Conservation (phyloP, 2,888 invertebrate species). For the Oscheius sp. region DNA sequence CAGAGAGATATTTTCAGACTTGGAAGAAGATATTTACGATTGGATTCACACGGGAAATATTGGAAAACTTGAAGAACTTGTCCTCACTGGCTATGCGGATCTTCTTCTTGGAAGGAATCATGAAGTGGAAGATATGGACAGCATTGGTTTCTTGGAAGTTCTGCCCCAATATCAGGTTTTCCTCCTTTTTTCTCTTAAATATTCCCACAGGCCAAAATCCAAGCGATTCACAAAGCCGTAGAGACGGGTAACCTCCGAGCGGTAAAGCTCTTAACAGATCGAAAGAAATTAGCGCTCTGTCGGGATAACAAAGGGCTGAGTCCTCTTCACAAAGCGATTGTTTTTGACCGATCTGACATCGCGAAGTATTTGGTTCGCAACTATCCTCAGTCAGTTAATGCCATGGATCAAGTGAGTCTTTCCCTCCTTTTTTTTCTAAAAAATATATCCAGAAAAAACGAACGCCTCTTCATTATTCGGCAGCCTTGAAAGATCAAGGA, state of each 20-base stretch:
- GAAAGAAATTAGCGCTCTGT: slow-evolving; percentile 73
- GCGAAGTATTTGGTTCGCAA: slow-evolving; percentile 78
- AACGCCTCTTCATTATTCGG: slow-evolving; percentile 79
- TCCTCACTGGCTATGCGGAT: slow-evolving; percentile 87
- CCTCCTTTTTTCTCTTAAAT: not conserved
- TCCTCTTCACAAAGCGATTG: slow-evolving; percentile 70
- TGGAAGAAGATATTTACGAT: slow-evolving; percentile 71
- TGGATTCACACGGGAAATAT: slow-evolving; percentile 79
- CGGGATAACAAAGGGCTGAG: slow-evolving; percentile 70
- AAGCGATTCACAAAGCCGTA: slow-evolving; percentile 71
- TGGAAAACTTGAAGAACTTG: slow-evolving; percentile 87
- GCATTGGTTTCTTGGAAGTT: slow-evolving; percentile 84
- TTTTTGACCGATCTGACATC: slow-evolving; percentile 82
- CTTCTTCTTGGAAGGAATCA: slow-evolving; percentile 78
- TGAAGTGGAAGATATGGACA: slow-evolving; percentile 70
- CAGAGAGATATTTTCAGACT: slow-evolving; percentile 44
- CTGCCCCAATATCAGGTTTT: slow-evolving; percentile 80
- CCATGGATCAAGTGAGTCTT: slow-evolving; percentile 70
- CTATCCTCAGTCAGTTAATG: slow-evolving; percentile 71
- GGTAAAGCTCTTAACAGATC: slow-evolving; percentile 72
- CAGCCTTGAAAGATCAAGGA: slow-evolving; percentile 76
- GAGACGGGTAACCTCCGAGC: slow-evolving; percentile 73
- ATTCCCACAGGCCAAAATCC: slow-evolving; percentile 69
- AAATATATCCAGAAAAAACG: too few species aligned
- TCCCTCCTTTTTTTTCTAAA: slow-evolving; percentile 68